Percentiles rank a stretch among this genome's conserved stretches.
Conservation (phyloP, 2,888 invertebrate genomes). For the Boloria euphrosyne region DNA sequence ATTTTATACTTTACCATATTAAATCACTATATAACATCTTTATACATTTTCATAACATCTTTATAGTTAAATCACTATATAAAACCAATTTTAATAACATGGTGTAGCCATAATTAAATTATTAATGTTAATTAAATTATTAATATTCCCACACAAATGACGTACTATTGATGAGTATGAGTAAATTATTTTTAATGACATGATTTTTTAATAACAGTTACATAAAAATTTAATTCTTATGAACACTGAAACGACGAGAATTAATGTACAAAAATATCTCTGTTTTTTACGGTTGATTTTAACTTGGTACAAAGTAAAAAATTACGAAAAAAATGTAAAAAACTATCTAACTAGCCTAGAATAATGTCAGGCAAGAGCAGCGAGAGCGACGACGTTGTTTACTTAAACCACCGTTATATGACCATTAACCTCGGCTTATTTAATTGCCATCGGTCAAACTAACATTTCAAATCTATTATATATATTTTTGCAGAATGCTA, state of each 20-base stretch:
- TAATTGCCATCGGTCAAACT: background rate
- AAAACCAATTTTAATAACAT: background rate
- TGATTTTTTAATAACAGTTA: background rate
- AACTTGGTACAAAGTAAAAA: too few relatives aligned
- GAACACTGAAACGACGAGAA: background rate
- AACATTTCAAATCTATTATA: background rate
- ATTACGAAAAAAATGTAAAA: too few relatives aligned
- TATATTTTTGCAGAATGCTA: background rate
- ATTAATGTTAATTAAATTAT: background rate
- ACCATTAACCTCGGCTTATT: constrained; percentile 48
- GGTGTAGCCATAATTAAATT: too few relatives aligned
- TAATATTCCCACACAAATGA: constrained; percentile 9
- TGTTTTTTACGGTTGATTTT: too few relatives aligned
- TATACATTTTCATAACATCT: too few relatives aligned
- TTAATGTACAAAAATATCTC: too few relatives aligned
- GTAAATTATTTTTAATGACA: constrained; percentile 6
- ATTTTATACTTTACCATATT: too few relatives aligned
- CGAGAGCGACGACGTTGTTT: constrained; percentile 9
- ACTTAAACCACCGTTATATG: constrained; percentile 61
- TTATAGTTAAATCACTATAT: too few relatives aligned
- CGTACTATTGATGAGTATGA: constrained; percentile 1
- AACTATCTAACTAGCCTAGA: too few relatives aligned
- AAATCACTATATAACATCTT: too few relatives aligned
- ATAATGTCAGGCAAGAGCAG: background rate
- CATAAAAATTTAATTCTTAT: too few relatives aligned